Conservation (phyloP, 2,113 vertebrate species). For the Psittacus erithacus region DNA sequence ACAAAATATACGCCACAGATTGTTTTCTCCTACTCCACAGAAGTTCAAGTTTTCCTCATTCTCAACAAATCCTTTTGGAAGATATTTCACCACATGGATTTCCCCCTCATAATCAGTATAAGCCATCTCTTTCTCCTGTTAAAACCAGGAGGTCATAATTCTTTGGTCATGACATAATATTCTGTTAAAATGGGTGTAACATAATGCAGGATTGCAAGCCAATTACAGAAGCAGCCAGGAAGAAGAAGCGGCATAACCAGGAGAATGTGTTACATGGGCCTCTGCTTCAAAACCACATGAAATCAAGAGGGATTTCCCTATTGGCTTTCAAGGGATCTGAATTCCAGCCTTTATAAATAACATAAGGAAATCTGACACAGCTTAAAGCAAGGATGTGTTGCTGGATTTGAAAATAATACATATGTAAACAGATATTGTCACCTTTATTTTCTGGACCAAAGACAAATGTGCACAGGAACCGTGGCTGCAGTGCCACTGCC, state of each 20-base stretch:
- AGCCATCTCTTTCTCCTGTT: constrained; percentile 67
- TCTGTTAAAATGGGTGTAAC: constrained; percentile 60
- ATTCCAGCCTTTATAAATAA: constrained; percentile 12
- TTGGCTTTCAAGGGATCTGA: background rate
- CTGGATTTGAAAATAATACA: constrained; percentile 23
- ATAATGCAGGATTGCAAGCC: constrained; percentile 50
- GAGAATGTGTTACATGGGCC: background rate
- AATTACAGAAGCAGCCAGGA: constrained; percentile 53
- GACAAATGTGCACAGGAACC: background rate
- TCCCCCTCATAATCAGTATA: constrained; percentile 69
- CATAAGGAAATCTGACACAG: constrained; percentile 17
- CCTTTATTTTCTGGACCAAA: constrained; percentile 47
- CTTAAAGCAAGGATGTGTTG: background rate
- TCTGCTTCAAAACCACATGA: constrained; percentile 18
- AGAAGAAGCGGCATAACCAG: background rate
- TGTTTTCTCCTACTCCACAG: constrained; percentile 52
- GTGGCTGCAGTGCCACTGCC: background rate
- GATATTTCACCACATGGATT: constrained; percentile 71
- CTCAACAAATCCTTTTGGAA: constrained; percentile 74
- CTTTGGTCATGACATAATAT: constrained; percentile 80
- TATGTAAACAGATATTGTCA: constrained; percentile 49
- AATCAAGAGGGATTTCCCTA: constrained; percentile 36
- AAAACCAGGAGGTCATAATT: constrained; percentile 74
- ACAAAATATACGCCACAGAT: constrained; percentile 83
- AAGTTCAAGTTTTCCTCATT: constrained; percentile 62